phyloP scores from a whole-genome alignment of 2,888 invertebrate species.

The Entomobrya multifasciata region DNA sequence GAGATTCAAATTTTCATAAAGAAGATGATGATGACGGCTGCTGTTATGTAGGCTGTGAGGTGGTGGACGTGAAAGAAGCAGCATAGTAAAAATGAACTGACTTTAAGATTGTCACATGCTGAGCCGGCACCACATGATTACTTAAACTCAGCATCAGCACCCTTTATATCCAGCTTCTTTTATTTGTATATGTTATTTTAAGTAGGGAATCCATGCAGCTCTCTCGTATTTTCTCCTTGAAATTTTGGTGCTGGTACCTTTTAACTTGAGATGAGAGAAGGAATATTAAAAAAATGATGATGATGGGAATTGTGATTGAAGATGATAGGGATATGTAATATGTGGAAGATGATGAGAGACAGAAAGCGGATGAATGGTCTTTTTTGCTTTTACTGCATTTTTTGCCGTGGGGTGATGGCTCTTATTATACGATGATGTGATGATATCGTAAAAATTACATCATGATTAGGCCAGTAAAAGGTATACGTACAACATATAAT shows the following conservation, averaged over 20 bases:
- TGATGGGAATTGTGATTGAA: constrained; percentile 43
- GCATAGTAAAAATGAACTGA: constrained; percentile 44
- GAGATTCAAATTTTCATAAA: constrained; percentile 8
- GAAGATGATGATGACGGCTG: constrained; percentile 19
- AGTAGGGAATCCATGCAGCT: constrained; percentile 57
- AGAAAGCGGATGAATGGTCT: constrained; percentile 24
- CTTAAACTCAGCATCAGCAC: constrained; percentile 73
- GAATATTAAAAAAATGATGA: constrained; percentile 36
- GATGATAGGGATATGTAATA: constrained; percentile 56
- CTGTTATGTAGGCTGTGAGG: neutral
- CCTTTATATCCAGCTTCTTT: constrained; percentile 39
- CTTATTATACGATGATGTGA: constrained; percentile 45
- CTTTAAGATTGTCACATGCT: constrained; percentile 73
- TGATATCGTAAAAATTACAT: constrained; percentile 60
- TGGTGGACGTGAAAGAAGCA: neutral
- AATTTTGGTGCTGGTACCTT: constrained; percentile 56
- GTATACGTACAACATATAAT: constrained; percentile 40
- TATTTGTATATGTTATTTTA: constrained; percentile 41
- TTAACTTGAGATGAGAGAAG: constrained; percentile 21
- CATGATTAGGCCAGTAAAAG: constrained; percentile 19
- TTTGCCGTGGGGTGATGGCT: constrained; percentile 40
- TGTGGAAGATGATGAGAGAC: no score
- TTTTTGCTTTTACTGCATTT: constrained; percentile 26
- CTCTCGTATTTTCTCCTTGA: constrained; percentile 41
- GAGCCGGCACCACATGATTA: constrained; percentile 73